Evolutionary conservation across 1,140 invertebrate genomes (phyloP).

Genomic region (Catajapyx aquilonaris): DNA sequence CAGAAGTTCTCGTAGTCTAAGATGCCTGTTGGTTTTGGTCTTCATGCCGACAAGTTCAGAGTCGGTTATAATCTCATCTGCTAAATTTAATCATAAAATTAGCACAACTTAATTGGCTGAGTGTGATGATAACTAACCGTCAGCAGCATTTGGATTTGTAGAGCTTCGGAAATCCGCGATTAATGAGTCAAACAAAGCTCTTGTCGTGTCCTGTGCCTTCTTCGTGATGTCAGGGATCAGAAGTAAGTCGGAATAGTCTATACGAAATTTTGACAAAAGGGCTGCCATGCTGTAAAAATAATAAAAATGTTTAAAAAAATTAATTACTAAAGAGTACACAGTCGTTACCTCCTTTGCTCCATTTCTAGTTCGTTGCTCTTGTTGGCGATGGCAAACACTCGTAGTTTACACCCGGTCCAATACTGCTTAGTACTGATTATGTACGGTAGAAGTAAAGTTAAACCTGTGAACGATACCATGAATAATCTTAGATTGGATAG

Average conservation of each 20-base stretch:
- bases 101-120: constrained; percentile 17
- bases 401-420: constrained; percentile 65
- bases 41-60: constrained; percentile 24
- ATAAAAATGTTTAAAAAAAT: constrained; percentile 1
- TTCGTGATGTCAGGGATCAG: constrained; percentile 20
- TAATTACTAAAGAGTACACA: background rate
- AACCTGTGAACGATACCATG: constrained; percentile 26
- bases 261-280: constrained; percentile 28
- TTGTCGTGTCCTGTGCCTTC: constrained; percentile 5
- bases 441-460: constrained; percentile 81
- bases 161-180: constrained; percentile 18
- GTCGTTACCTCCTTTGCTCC: constrained; percentile 49
- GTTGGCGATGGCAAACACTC: constrained; percentile 77
- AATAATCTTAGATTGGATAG: too few species aligned
- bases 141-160: constrained; percentile 22
- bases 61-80: constrained; percentile 17
- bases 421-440: constrained; percentile 65
- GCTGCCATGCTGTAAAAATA: constrained; percentile 24
- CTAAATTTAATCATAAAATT: background rate
- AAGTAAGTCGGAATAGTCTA: constrained; percentile 26
- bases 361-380: constrained; percentile 61
- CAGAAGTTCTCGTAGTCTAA: constrained; percentile 26
- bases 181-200: background rate
- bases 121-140: constrained; percentile 14
- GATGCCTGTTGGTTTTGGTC: constrained; percentile 29